Conservation (phyloP, 2,113 vertebrate species). For the Monopterus albus region DNA sequence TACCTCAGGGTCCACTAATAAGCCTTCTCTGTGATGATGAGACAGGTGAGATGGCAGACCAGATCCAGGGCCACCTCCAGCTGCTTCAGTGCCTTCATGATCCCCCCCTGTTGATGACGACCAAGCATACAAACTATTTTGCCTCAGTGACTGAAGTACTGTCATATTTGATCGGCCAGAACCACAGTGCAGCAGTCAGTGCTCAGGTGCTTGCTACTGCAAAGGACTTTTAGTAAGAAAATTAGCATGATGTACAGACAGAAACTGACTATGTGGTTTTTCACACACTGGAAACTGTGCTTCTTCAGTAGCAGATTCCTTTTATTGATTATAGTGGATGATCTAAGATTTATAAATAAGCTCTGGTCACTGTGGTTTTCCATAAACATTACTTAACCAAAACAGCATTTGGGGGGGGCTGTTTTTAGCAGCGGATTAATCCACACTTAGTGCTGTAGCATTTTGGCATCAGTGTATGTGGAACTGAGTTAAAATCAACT, state of each 20-base stretch:
- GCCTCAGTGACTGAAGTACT: not conserved
- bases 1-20: constrained; percentile 81
- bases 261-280: too few relatives aligned
- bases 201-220: not conserved
- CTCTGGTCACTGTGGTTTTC: too few relatives aligned
- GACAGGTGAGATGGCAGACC: constrained; percentile 75
- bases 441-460: too few relatives aligned
- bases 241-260: too few relatives aligned
- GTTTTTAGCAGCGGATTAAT: too few relatives aligned
- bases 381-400: too few relatives aligned
- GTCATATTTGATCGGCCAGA: not conserved
- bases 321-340: too few relatives aligned
- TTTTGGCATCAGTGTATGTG: too few relatives aligned
- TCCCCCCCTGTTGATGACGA: constrained; percentile 66
- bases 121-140: not conserved
- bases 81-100: constrained; percentile 35
- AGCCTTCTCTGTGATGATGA: constrained; percentile 70
- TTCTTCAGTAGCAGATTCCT: too few relatives aligned
- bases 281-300: too few relatives aligned
- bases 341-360: too few relatives aligned
- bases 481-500: too few relatives aligned
- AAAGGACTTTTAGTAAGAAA: not conserved
- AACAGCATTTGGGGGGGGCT: not conserved
- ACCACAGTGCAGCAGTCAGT: not conserved
- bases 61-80: constrained; percentile 15